These are phyloP conservation scores for Nycteola revayana DNA, from an alignment of 2,888 invertebrate species.

Conservation along the genomic window DNA sequence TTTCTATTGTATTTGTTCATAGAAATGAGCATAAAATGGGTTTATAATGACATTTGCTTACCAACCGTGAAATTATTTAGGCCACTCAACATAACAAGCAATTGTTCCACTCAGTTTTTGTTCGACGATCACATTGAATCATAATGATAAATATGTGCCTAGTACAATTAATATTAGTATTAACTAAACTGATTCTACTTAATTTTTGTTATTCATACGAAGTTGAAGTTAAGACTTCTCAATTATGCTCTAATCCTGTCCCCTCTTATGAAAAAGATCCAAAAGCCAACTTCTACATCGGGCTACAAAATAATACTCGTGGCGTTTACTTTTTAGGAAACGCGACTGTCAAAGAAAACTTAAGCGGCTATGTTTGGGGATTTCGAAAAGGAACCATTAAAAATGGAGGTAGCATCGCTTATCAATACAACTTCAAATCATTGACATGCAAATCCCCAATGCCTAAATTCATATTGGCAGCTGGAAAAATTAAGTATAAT, in stretches of 20 bases:
- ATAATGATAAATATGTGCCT: no score
- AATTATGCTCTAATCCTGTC: slow-evolving; percentile 3
- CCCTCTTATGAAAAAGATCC: slow-evolving; percentile 3
- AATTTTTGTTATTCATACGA: slow-evolving; percentile 1
- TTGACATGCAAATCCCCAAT: slow-evolving; percentile 10
- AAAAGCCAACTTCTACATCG: background rate
- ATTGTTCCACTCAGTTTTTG: no score
- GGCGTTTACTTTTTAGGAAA: slow-evolving; percentile 2
- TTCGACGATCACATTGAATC: no score
- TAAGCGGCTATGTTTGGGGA: slow-evolving; percentile 7
- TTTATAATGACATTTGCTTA: no score
- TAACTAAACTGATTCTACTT: no score
- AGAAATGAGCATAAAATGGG: no score
- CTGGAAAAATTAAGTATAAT: slow-evolving; percentile 8
- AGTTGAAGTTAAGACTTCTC: background rate
- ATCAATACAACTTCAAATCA: slow-evolving; percentile 6
- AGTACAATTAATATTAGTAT: no score
- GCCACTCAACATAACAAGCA: no score
- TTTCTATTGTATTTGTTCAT: no score
- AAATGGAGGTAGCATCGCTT: background rate
- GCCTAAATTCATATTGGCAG: slow-evolving; percentile 5
- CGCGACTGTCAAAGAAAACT: slow-evolving; percentile 1
- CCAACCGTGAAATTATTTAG: no score
- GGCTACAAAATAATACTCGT: slow-evolving; percentile 1
- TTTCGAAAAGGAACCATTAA: slow-evolving; percentile 8